Evolutionary conservation across 1,140 invertebrate species (phyloP).

Genomic region (Drosophila pseudoobscura): DNA sequence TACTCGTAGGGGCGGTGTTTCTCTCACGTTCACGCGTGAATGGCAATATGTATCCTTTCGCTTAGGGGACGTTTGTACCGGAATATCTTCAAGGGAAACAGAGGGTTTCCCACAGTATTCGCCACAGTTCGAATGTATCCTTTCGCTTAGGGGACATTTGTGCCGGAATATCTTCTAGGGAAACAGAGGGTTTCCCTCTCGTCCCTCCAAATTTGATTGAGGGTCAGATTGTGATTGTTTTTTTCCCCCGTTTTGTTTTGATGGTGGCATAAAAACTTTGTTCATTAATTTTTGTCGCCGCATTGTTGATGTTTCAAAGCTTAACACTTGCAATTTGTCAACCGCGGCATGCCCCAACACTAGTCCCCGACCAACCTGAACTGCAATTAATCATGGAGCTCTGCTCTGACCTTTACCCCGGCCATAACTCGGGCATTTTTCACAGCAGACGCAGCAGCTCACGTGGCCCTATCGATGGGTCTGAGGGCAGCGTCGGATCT

Average conservation of each 20-base stretch:
- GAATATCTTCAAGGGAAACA: not conserved
- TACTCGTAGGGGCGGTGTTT: too few species aligned
- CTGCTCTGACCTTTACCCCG: conserved; percentile 15
- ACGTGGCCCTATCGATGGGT: too few species aligned
- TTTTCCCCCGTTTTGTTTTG: not conserved
- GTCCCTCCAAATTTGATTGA: not conserved
- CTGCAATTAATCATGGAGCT: conserved; percentile 59
- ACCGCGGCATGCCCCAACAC: conserved; percentile 16
- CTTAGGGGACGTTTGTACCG: conserved; percentile 12
- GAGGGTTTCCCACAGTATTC: too few species aligned
- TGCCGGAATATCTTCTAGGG: not conserved
- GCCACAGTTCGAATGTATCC: too few species aligned
- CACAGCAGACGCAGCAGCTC: not conserved
- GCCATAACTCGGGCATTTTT: conserved; percentile 30
- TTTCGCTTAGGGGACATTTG: conserved; percentile 24
- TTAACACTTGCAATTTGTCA: conserved; percentile 82
- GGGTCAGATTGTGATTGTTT: conserved; percentile 33
- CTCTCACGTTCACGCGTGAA: too few species aligned
- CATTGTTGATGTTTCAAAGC: conserved; percentile 61
- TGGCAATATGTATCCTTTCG: conserved; percentile 20
- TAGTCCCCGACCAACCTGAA: conserved; percentile 35
- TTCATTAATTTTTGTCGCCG: conserved; percentile 77
- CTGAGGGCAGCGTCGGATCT: too few species aligned
- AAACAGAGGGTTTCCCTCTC: too few species aligned
- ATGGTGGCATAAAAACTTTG: conserved; percentile 64